Conservation (phyloP, 2,888 invertebrate species). For the Cryptocephalus primarius region DNA sequence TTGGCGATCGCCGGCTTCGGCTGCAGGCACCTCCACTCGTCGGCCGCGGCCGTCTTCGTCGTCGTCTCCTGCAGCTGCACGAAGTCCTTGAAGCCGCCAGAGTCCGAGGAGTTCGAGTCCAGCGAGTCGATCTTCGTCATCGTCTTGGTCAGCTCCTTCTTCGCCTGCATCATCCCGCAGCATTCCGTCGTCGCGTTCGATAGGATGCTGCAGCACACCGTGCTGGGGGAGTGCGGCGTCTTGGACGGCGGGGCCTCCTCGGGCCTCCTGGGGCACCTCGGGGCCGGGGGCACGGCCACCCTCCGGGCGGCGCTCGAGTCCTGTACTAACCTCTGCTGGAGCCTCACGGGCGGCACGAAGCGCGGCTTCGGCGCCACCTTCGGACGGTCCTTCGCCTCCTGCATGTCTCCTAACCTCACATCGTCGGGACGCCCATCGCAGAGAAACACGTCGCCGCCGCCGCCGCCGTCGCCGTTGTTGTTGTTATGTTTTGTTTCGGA, state of each 20-base stretch:
- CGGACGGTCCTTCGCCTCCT: conserved; percentile 29
- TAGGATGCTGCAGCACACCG: conserved; percentile 37
- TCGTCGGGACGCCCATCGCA: background rate
- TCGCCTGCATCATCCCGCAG: conserved; percentile 35
- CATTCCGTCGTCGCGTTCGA: conserved; percentile 37
- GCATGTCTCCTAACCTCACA: conserved; percentile 22
- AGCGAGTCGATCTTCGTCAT: conserved; percentile 35
- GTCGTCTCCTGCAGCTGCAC: conserved; percentile 28
- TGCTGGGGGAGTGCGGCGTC: conserved; percentile 35
- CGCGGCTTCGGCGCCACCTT: conserved; percentile 34
- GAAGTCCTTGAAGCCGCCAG: conserved; percentile 39
- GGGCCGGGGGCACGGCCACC: conserved; percentile 5
- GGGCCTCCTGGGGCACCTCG: conserved; percentile 21
- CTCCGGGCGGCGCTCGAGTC: conserved; percentile 9
- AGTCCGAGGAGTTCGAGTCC: conserved; percentile 38
- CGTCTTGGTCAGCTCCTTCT: conserved; percentile 30
- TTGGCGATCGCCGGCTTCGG: conserved; percentile 27
- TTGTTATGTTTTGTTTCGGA: too few species aligned
- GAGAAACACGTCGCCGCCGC: too few species aligned
- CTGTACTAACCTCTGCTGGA: conserved; percentile 15
- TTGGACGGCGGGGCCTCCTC: conserved; percentile 23
- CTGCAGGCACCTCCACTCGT: conserved; percentile 21
- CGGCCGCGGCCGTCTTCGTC: conserved; percentile 14
- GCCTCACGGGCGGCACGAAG: conserved; percentile 36
- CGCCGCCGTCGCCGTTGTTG: too few species aligned